Evolutionary conservation across 2,797 vertebrate genomes (phyloP).

Genomic region (Lateolabrax maculatus): DNA sequence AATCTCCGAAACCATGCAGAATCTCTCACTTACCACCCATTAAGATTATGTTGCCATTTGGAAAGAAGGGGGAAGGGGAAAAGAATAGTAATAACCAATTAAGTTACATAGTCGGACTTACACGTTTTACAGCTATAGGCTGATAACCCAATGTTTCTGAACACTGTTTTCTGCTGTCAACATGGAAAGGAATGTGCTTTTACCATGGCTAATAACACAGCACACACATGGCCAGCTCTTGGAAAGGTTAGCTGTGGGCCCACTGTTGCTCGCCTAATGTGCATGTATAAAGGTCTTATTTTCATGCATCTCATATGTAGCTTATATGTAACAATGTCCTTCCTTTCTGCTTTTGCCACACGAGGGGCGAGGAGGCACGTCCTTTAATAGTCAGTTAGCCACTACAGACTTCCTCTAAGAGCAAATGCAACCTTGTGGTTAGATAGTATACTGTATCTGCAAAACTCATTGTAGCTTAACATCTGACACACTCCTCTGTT

Average conservation of each 20-base stretch:
- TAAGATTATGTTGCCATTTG: constrained; percentile 96
- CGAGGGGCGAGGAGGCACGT: constrained; percentile 45
- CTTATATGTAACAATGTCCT: constrained; percentile 37
- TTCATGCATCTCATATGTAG: constrained; percentile 60
- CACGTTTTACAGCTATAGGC: constrained; percentile 28
- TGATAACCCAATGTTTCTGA: constrained; percentile 34
- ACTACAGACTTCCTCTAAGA: constrained; percentile 41
- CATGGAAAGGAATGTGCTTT: constrained; percentile 32
- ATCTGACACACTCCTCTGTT: constrained; percentile 30
- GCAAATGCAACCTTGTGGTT: constrained; percentile 17
- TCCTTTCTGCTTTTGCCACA: constrained; percentile 30
- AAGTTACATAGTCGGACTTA: constrained; percentile 70
- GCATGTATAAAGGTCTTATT: constrained; percentile 76
- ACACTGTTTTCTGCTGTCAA: constrained; percentile 23
- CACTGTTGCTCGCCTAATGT: constrained; percentile 57
- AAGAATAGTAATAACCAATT: constrained; percentile 94
- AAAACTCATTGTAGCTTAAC: constrained; percentile 1
- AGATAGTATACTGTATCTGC: neutral
- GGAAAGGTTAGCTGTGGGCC: constrained; percentile 62
- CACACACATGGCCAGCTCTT: constrained; percentile 45
- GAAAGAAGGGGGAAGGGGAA: constrained; percentile 86
- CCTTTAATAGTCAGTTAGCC: constrained; percentile 53
- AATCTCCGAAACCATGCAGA: constrained; percentile 96
- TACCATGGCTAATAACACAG: constrained; percentile 38
- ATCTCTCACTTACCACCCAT: constrained; percentile 97